A percentile compares a stretch with the other conserved stretches of the same genome.
Conservation (phyloP, 2,888 invertebrate species). For the Strigamia maritima region DNA sequence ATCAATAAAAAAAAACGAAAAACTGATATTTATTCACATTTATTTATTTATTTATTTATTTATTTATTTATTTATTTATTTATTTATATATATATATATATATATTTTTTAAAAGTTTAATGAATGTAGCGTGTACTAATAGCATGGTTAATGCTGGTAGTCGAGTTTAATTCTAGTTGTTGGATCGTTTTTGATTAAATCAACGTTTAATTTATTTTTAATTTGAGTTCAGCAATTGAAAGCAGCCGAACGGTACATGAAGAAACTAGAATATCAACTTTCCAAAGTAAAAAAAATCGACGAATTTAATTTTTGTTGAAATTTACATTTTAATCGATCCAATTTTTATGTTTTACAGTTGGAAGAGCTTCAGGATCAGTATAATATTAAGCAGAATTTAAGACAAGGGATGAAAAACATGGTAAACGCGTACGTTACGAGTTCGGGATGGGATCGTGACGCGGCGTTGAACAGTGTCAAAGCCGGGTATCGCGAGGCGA, state of each 20-base stretch:
- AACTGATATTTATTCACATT: no score
- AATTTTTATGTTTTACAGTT: conserved; percentile 47
- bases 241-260: conserved; percentile 55
- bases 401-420: conserved; percentile 56
- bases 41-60: not conserved
- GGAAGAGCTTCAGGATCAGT: conserved; percentile 56
- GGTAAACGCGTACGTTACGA: conserved; percentile 55
- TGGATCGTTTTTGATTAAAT: conserved; percentile 39
- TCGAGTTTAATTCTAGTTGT: not conserved
- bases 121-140: not conserved
- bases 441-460: conserved; percentile 52
- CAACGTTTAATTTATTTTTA: not conserved
- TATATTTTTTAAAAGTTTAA: conserved; percentile 4
- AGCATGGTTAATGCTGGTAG: not conserved
- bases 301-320: not conserved
- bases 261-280: conserved; percentile 55
- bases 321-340: not conserved
- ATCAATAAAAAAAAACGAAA: no score
- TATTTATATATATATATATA: not conserved
- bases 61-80: not conserved
- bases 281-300: conserved; percentile 50
- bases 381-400: conserved; percentile 54
- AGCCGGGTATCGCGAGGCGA: conserved; percentile 54
- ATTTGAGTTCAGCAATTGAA: conserved; percentile 53
- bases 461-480: conserved; percentile 54